These are phyloP conservation scores for Elephas maximus DNA, from an alignment of 2,113 vertebrate genomes.

Conservation along the genomic window DNA sequence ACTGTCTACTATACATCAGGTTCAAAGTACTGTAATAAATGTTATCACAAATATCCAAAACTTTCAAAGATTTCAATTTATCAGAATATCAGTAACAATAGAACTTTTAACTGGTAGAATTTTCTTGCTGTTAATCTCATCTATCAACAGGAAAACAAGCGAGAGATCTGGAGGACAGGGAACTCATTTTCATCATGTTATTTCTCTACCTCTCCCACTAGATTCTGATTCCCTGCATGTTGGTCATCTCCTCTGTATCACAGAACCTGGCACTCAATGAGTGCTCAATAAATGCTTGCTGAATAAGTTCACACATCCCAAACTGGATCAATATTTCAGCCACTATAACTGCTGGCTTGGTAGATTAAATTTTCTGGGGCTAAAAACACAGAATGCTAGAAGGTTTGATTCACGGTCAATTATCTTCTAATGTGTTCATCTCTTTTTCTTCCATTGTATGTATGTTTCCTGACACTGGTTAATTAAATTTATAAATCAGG, in stretches of 20 bases:
- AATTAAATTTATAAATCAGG: conserved; percentile 49
- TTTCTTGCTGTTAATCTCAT: conserved; percentile 14
- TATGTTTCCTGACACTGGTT: conserved; percentile 43
- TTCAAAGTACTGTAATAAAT: neutral
- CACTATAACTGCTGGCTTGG: conserved; percentile 5
- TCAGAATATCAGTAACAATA: neutral
- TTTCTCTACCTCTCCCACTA: neutral
- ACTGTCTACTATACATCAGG: neutral
- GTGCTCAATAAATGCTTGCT: neutral
- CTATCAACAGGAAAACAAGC: conserved; percentile 48
- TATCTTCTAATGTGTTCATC: conserved; percentile 17
- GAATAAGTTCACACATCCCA: neutral
- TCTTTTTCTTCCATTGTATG: conserved; percentile 33
- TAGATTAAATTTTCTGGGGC: conserved; percentile 18
- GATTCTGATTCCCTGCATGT: neutral
- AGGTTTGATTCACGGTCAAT: neutral
- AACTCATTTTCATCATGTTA: neutral
- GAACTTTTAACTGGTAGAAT: neutral
- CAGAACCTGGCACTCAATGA: neutral
- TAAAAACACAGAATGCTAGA: conserved; percentile 37
- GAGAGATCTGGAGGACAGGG: conserved; percentile 5
- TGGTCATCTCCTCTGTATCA: neutral
- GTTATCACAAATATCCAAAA: neutral
- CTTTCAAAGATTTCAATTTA: conserved; percentile 7
- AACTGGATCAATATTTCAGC: conserved; percentile 4